Evolutionary conservation across 2,113 vertebrate species (phyloP).

Genomic region (Poecilia latipinna): DNA sequence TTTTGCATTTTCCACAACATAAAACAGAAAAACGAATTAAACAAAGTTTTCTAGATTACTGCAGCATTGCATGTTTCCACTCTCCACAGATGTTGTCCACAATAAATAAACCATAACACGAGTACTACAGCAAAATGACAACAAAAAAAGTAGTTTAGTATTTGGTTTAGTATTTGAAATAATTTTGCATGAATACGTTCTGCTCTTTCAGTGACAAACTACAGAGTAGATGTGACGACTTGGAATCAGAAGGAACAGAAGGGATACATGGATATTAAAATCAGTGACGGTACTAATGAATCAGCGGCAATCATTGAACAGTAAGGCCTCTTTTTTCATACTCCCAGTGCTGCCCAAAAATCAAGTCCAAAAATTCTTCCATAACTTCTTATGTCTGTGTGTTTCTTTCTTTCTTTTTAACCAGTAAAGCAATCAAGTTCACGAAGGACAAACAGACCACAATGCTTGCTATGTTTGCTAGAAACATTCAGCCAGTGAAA

Average conservation of each 20-base stretch:
- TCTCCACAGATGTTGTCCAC: no score
- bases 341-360: no score
- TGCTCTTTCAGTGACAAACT: slow-evolving; percentile 81
- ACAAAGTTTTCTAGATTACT: no score
- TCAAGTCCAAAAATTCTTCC: neutral
- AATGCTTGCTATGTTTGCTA: slow-evolving; percentile 85
- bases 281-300: slow-evolving; percentile 72
- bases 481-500: slow-evolving; percentile 78
- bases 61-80: no score
- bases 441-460: slow-evolving; percentile 79
- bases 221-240: slow-evolving; percentile 85
- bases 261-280: slow-evolving; percentile 84
- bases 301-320: slow-evolving; percentile 73
- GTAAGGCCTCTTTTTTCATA: slow-evolving; percentile 56
- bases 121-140: no score
- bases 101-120: no score
- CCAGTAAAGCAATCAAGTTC: slow-evolving; percentile 84
- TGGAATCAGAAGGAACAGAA: slow-evolving; percentile 85
- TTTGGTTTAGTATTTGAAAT: neutral
- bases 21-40: no score
- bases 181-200: neutral
- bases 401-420: neutral
- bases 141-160: neutral
- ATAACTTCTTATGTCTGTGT: neutral
- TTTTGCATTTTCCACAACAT: no score